phyloP scores from a whole-genome alignment of 2,113 vertebrate species.

The Dolichotis patagonum region DNA sequence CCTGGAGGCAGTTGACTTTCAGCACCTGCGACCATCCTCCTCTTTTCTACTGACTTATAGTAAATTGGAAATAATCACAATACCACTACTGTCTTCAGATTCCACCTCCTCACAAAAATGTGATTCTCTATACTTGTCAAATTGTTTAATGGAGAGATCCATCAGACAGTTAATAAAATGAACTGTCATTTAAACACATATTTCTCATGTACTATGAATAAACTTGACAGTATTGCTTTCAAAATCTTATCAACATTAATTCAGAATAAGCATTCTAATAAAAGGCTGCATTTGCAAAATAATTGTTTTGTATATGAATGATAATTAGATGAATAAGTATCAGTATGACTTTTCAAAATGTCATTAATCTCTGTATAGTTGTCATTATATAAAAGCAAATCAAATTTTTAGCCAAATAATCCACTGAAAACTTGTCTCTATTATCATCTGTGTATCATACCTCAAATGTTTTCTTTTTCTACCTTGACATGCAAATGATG shows the following conservation, averaged over 20 bases:
- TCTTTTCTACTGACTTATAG: slow-evolving; percentile 61
- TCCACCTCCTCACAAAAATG: slow-evolving; percentile 3
- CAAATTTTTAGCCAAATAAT: slow-evolving; percentile 33
- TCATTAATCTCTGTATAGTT: slow-evolving; percentile 74
- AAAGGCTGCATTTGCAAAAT: slow-evolving; percentile 52
- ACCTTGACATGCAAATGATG: slow-evolving; percentile 77
- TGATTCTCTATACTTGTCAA: neutral
- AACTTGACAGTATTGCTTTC: slow-evolving; percentile 47
- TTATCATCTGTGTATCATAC: slow-evolving; percentile 13
- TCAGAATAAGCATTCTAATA: slow-evolving; percentile 59
- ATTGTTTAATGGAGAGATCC: slow-evolving; percentile 20
- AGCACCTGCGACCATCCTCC: neutral
- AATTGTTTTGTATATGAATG: slow-evolving; percentile 63
- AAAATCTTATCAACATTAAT: slow-evolving; percentile 48
- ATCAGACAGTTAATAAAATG: neutral
- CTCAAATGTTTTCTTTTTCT: slow-evolving; percentile 81
- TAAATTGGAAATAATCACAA: slow-evolving; percentile 40
- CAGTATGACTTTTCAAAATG: slow-evolving; percentile 78
- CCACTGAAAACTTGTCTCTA: slow-evolving; percentile 67
- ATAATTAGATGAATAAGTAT: slow-evolving; percentile 76
- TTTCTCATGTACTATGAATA: slow-evolving; percentile 24
- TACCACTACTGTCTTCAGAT: neutral
- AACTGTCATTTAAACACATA: neutral
- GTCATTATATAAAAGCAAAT: slow-evolving; percentile 81
- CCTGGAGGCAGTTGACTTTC: neutral